phyloP scores from a whole-genome alignment of 2,797 vertebrate species.

The Falco rusticolus region DNA sequence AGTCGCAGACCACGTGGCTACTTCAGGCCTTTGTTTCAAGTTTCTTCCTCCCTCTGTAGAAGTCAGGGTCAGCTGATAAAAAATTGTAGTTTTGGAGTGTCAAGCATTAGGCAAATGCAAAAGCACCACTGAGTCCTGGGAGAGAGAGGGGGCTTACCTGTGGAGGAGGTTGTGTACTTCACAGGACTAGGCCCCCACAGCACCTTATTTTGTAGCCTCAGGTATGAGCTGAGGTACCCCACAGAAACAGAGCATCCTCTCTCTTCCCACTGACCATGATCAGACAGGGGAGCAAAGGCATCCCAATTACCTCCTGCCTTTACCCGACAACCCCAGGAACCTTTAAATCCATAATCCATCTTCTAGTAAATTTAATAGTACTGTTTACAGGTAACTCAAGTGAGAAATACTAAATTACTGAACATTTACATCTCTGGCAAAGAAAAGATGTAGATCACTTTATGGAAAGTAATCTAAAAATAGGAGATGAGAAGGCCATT shows the following conservation, averaged over 20 bases:
- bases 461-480: slow-evolving; percentile 28
- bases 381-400: not conserved
- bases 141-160: fast-evolving
- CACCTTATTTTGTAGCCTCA: not conserved
- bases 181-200: not conserved
- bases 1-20: fast-evolving
- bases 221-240: not conserved
- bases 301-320: not conserved
- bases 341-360: not conserved
- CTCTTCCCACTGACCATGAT: not conserved
- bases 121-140: not conserved
- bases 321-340: not conserved
- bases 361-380: not conserved
- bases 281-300: not conserved
- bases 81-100: not conserved
- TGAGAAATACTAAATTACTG: not conserved
- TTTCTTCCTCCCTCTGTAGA: not conserved
- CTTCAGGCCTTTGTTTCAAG: not conserved
- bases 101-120: not conserved
- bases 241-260: not conserved
- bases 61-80: not conserved
- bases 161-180: not conserved
- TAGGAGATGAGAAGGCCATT: not conserved
- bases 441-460: not conserved
- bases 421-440: not conserved